Evolutionary conservation across 2,113 vertebrate genomes (phyloP), one percentile per base, ranked within the genome.

Genomic region (Dasyprocta punctata): DNA sequence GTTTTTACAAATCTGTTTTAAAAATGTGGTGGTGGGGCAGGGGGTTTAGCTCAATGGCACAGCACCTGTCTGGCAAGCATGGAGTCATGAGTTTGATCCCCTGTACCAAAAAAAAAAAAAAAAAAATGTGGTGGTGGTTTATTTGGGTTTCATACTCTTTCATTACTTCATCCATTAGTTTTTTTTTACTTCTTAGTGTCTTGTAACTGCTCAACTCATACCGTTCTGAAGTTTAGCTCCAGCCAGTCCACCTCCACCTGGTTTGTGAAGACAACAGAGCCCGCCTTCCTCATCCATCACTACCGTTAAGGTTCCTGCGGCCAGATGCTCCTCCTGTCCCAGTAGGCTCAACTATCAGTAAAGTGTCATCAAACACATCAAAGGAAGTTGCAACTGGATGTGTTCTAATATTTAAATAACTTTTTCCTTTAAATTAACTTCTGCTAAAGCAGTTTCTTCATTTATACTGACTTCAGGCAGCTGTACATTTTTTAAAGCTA

Each of bases 171-270:
- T 99, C 98, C 52, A 99, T 98, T 84, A 99, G 98, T n/a, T n/a
- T 94, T 99, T 99, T 97, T 99, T 99, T 96, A 99, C 98, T 99
- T 99, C 99, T 98, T 98, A 98, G 95, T 99, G 99, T 94, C 99
- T 99, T 41, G 98, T 98, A 49, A 99, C 97, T 81, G 99, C 99
- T 95, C 99, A 99, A 96, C 97, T 99, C 98, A 99, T 99, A 47
- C 99, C 99, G 94, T 99, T 99, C 98, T 99, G 99, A 97, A 99
- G 99, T 97, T 99, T 99, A 98, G 99, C 99, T 92, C 98, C 99
- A 3, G 99, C 99, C 92, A 99, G 98, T 2, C 99, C 98, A 86
- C 99, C 99, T 94, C 99, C 99, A 97, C 99, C 99, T 99, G 99
- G 99, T 98, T 99, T 99, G 96, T 99, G 99, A 61, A 99, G 95